Base-by-base conservation (phyloP, 2,113 vertebrate species). In the Theristicus caerulescens region DNA sequence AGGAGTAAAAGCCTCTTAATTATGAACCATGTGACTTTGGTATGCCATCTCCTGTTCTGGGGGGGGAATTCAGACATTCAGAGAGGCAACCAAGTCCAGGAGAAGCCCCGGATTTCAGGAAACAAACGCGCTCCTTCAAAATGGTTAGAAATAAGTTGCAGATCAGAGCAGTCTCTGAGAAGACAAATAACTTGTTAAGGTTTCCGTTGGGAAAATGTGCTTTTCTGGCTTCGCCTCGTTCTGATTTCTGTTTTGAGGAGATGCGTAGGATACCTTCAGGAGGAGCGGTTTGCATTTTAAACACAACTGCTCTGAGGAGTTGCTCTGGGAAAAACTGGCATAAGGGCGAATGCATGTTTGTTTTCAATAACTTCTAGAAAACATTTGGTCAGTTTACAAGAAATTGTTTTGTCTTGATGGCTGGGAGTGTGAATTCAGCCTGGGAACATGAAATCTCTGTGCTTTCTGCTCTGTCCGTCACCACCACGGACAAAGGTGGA, bases 1-100 rank as follows among this genome's bases (percentile, higher is more conserved):
- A 96, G 78, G 71, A 94, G 59, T 91, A 69, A 96, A 88, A 95
- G 82, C 82, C 51, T 85, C 74, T 93, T 89, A 90, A 86, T 85
- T 71, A 70, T n/a, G 80, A 86, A 7, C 47, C 46, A 13, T 57
- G 52, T 96, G 90, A 88, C 73, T 96, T 91, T 78, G 31, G 40
- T 83, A 52, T 87, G 81, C 47, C 86, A 20, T 57, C 51, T 80
- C 59, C 91, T 86, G 7, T 86, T 88, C 36, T 89, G 42, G 16
- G 86, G 78, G 78, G 58, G 80, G 82, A 94, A 90, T 89, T 40
- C 8, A 83, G 76, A 31, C 24, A 7, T 86, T 92, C 81, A 27
- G 54, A 73, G 72, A 42, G 57, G 88, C 67, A 32, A 2, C 40
- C 14, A 18, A 29, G 66, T 52, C 58, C 5, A 19, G 29, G 52